phyloP scores from a whole-genome alignment of 2,113 vertebrate genomes.

The Holacanthus passer region DNA sequence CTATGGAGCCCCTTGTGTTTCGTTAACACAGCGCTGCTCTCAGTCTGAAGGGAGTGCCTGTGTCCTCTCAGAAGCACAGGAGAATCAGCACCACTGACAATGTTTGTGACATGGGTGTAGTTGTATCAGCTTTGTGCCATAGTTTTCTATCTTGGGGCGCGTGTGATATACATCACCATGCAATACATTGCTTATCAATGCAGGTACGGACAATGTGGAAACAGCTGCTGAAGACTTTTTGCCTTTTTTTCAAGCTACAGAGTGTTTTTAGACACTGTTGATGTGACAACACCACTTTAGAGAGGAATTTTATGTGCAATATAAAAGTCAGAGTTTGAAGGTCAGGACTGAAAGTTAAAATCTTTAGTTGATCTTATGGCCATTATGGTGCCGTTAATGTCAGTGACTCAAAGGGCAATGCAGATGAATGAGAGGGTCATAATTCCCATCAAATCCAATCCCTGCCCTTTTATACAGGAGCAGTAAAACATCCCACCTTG shows the following conservation, averaged over 20 bases:
- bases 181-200: neutral
- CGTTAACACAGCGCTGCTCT: neutral
- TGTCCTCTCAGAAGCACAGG: neutral
- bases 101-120: neutral
- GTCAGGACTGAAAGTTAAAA: slow-evolving; percentile 4
- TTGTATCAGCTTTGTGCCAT: neutral
- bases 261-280: neutral
- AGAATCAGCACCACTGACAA: neutral
- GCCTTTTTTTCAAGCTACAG: neutral
- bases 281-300: neutral
- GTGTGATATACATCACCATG: neutral
- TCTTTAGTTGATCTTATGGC: slow-evolving; percentile 11
- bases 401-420: neutral
- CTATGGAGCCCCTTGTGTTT: neutral
- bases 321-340: slow-evolving; percentile 9
- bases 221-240: neutral
- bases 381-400: slow-evolving; percentile 14
- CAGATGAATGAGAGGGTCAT: slow-evolving; percentile 12
- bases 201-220: neutral
- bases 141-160: neutral
- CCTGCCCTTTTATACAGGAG: slow-evolving; percentile 2
- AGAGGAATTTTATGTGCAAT: neutral
- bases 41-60: neutral
- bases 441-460: neutral
- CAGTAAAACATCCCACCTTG: slow-evolving; percentile 4